phyloP scores from a whole-genome alignment of 1,140 invertebrate genomes.

The Drosophila bocqueti region DNA sequence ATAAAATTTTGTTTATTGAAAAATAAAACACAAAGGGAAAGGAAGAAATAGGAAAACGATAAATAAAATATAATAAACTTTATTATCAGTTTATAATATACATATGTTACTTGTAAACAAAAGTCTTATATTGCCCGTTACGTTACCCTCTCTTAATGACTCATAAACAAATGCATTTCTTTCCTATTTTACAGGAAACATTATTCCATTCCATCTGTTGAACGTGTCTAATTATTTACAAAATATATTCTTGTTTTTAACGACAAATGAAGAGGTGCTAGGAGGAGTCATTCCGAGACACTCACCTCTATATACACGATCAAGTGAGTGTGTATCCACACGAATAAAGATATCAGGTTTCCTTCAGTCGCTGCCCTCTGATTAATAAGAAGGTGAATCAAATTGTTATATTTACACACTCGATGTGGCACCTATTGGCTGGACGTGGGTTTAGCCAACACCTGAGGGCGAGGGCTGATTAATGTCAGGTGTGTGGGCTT shows the following conservation, averaged over 20 bases:
- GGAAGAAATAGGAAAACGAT: no score
- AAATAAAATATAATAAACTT: background rate
- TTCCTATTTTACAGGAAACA: slow-evolving; percentile 43
- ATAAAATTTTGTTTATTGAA: background rate
- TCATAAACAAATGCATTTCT: slow-evolving; percentile 8
- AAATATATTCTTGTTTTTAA: slow-evolving; percentile 14
- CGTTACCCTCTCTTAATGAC: slow-evolving; percentile 3
- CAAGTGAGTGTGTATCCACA: slow-evolving; percentile 10
- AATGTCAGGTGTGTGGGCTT: slow-evolving; percentile 43
- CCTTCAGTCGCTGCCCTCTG: slow-evolving; percentile 16
- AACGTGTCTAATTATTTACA: slow-evolving; percentile 19
- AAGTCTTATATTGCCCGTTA: background rate
- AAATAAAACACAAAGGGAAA: no score
- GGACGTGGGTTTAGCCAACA: slow-evolving; percentile 32
- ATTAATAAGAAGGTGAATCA: slow-evolving; percentile 43
- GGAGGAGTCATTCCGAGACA: background rate
- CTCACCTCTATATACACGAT: background rate
- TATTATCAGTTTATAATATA: background rate
- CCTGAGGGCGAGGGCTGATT: slow-evolving; percentile 30
- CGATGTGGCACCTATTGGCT: slow-evolving; percentile 27
- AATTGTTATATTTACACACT: slow-evolving; percentile 45
- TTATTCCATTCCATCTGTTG: slow-evolving; percentile 30
- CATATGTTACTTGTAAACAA: no score
- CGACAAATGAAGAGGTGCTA: background rate
- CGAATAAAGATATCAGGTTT: slow-evolving; percentile 30